Evolutionary conservation across 2,797 vertebrate genomes (phyloP).

Genomic region (Acridotheres tristis): DNA sequence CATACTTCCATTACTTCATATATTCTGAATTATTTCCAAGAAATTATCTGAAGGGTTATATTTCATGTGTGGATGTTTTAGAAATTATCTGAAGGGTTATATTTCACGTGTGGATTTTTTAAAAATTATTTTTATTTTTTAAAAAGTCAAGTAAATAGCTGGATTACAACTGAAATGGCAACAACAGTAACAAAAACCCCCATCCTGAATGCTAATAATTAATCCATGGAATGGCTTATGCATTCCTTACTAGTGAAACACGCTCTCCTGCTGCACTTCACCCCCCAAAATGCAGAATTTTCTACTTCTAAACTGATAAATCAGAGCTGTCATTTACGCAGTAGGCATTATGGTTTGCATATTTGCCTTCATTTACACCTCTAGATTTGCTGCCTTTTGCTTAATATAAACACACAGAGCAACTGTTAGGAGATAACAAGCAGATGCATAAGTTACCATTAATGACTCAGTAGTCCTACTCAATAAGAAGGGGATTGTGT

Average conservation of each 20-base stretch:
- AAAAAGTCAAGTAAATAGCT: background rate
- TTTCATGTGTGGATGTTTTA: background rate
- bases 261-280: background rate
- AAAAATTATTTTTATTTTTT: background rate
- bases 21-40: background rate
- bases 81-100: background rate
- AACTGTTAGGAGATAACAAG: background rate
- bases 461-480: background rate
- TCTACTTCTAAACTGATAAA: background rate
- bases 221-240: background rate
- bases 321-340: background rate
- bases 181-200: background rate
- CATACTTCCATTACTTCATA: background rate
- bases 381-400: background rate
- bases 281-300: background rate
- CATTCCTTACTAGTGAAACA: background rate
- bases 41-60: background rate
- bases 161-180: background rate
- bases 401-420: background rate
- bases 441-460: background rate
- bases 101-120: fast-evolving
- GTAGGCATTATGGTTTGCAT: background rate
- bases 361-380: background rate
- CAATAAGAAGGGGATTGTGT: background rate
- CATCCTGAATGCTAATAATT: background rate